A percentile compares a stretch with the other conserved stretches of the same genome.
Conservation (phyloP, 2,888 invertebrate species). For the Drosophila subsilvestris region DNA sequence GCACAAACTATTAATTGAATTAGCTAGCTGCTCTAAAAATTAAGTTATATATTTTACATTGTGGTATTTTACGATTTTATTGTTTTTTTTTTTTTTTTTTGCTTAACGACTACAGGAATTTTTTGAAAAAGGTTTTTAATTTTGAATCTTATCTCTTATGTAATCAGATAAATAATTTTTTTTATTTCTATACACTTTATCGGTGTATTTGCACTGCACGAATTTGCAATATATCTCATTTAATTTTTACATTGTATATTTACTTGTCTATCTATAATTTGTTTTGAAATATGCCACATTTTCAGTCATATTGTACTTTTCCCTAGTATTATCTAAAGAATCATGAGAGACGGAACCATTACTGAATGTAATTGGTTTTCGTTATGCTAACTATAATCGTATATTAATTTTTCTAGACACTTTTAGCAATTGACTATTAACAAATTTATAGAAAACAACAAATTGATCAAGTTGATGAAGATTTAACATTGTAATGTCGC, state of each 20-base stretch:
- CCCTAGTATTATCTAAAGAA: conserved; percentile 60
- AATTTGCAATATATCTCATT: conserved; percentile 44
- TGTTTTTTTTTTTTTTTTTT: neutral
- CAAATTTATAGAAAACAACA: conserved; percentile 57
- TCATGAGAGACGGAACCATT: conserved; percentile 40
- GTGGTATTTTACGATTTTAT: conserved; percentile 13
- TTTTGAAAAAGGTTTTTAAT: conserved; percentile 26
- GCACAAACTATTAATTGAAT: conserved; percentile 73
- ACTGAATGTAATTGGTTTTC: conserved; percentile 17
- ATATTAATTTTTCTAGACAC: conserved; percentile 67
- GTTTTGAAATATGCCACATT: conserved; percentile 36
- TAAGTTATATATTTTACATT: conserved; percentile 34
- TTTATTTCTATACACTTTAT: conserved; percentile 22
- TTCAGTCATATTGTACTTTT: conserved; percentile 62
- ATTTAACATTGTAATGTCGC: conserved; percentile 38
- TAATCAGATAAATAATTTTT: conserved; percentile 34
- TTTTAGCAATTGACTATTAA: conserved; percentile 64
- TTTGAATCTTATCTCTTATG: conserved; percentile 28
- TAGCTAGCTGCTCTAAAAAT: conserved; percentile 59
- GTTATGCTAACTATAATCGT: conserved; percentile 42
- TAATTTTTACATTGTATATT: conserved; percentile 34
- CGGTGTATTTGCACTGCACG: conserved; percentile 29
- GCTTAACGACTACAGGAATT: conserved; percentile 36
- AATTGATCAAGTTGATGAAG: conserved; percentile 47
- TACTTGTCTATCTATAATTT: conserved; percentile 16